phyloP scores from a whole-genome alignment of 2,888 invertebrate genomes.

The Pheosia tremula region DNA sequence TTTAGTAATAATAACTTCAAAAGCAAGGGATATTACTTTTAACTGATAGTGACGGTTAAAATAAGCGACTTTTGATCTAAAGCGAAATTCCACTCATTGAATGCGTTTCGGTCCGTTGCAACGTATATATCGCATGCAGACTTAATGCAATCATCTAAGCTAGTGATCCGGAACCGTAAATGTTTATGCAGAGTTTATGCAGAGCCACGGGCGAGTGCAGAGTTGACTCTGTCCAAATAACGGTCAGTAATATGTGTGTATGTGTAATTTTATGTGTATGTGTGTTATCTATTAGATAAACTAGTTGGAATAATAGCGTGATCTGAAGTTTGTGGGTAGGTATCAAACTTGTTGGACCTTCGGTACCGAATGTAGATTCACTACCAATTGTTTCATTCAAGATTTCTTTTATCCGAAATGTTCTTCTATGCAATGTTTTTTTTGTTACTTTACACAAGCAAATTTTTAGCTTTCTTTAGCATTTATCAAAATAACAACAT shows the following conservation, averaged over 20 bases:
- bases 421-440: no score
- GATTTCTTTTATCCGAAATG: no score
- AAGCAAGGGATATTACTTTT: constrained; percentile 11
- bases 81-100: constrained; percentile 50
- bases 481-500: no score
- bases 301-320: constrained; percentile 1
- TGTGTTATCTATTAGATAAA: neutral
- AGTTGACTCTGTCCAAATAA: constrained; percentile 27
- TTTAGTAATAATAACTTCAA: neutral
- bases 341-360: no score
- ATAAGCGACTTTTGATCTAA: constrained; percentile 32
- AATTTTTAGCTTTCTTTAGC: no score
- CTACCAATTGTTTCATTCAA: no score
- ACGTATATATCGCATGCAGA: constrained; percentile 58
- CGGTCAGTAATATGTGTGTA: constrained; percentile 15
- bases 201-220: constrained; percentile 11
- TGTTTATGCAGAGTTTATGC: constrained; percentile 70
- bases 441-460: no score
- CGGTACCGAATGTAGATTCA: no score
- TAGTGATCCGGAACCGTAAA: constrained; percentile 67
- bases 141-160: constrained; percentile 70
- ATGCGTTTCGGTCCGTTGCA: constrained; percentile 44
- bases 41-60: constrained; percentile 27
- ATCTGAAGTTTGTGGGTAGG: no score
- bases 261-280: constrained; percentile 3